Evolutionary conservation across 1,140 invertebrate species (phyloP).

Genomic region (Macrobrachium rosenbergii): DNA sequence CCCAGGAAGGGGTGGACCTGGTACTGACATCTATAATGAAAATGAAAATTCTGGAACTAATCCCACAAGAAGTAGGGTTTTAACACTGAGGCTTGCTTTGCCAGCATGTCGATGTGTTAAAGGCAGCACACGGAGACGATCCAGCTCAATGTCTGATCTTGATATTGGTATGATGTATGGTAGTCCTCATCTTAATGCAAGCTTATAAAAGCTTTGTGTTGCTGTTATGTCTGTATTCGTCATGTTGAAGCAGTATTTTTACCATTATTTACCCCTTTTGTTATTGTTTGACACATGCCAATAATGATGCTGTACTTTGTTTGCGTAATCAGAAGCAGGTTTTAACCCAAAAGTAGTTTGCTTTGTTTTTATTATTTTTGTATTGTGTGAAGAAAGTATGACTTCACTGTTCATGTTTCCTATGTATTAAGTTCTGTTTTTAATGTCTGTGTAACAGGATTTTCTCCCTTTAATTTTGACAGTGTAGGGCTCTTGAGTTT

Average conservation of each 20-base stretch:
- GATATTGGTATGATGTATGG: slow-evolving; percentile 54
- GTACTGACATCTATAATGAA: slow-evolving; percentile 41
- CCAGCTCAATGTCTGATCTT: slow-evolving; percentile 57
- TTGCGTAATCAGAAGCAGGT: not conserved
- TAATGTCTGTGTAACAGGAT: too few relatives aligned
- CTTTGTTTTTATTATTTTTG: not conserved
- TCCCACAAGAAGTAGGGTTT: slow-evolving; percentile 44
- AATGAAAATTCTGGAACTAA: slow-evolving; percentile 19
- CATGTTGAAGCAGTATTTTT: not conserved
- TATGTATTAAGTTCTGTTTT: too few relatives aligned
- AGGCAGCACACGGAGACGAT: slow-evolving; percentile 51
- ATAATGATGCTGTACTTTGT: not conserved
- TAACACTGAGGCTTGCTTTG: slow-evolving; percentile 55
- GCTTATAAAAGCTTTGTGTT: not conserved
- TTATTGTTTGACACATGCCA: not conserved
- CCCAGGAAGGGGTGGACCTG: slow-evolving; percentile 34
- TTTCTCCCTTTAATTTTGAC: too few relatives aligned
- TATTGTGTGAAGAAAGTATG: too few relatives aligned
- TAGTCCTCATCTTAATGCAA: not conserved
- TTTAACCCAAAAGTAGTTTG: not conserved
- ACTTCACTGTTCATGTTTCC: too few relatives aligned
- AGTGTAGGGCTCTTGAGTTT: too few relatives aligned
- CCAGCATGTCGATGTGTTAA: slow-evolving; percentile 41
- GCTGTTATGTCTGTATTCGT: not conserved
- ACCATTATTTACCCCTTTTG: slow-evolving; percentile 16